Conservation (phyloP, 92 coral and sea anemone genomes). For the Porites evermanni region DNA sequence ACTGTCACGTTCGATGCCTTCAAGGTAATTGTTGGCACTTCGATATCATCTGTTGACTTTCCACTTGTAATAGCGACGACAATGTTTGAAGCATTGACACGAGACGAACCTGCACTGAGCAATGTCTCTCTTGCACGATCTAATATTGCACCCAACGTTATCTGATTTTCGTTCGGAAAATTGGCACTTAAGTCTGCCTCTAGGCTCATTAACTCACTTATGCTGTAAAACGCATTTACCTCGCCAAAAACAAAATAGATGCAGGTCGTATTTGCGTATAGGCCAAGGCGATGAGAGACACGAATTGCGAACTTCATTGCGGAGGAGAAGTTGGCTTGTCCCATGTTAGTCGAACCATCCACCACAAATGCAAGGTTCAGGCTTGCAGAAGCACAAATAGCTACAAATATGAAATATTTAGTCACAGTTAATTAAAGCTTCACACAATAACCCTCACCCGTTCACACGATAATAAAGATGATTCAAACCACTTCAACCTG, state of each 20-base stretch:
- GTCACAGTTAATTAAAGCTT: too few species aligned
- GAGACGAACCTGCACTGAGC: not conserved
- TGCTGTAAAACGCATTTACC: not conserved
- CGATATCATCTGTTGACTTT: conserved; percentile 11
- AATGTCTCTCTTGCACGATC: not conserved
- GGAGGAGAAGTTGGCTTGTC: not conserved
- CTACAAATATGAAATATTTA: not conserved
- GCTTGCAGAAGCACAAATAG: not conserved
- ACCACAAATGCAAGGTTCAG: not conserved
- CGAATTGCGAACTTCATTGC: not conserved
- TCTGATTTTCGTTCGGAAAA: not conserved
- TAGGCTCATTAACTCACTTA: not conserved
- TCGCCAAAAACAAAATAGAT: not conserved
- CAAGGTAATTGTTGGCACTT: conserved; percentile 42
- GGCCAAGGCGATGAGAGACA: not conserved
- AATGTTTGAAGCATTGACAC: conserved; percentile 3
- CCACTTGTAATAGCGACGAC: conserved; percentile 24
- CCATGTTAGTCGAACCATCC: conserved; percentile 5
- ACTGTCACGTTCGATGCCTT: conserved; percentile 56
- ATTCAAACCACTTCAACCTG: too few species aligned
- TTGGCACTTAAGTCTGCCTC: not conserved
- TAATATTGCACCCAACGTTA: not conserved
- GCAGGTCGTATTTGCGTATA: not conserved
- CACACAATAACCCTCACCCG: too few species aligned
- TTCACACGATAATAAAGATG: too few species aligned